Base-by-base conservation (phyloP, 2,888 invertebrate genomes). In the Andrena marginata region DNA sequence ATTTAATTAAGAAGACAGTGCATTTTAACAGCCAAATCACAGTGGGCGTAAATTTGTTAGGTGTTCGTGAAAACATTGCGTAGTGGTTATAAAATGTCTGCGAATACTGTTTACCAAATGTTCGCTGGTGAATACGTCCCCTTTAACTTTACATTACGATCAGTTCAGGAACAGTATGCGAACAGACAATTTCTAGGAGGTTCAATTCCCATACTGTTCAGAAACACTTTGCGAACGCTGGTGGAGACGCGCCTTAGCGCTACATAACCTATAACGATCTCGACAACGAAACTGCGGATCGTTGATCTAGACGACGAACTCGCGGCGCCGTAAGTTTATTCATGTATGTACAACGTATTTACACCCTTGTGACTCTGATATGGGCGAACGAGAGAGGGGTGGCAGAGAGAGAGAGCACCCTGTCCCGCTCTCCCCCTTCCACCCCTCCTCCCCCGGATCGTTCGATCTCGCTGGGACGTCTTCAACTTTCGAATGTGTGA, bases 311-410 rank as follows among this genome's bases (percentile, higher is more conserved):
- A 16, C 62, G 74, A 63, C 77, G 69, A 75, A 73, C 63, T 70
- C 70, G 65, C 54, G 23, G 23, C 10, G 65, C 64, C 72, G 67
- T 33, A 48, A 56, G 23, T 56, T 56, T 26, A 56, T 42, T 42
- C 42, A 42, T 63, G 51, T 84, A 84, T 84, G 35, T 84, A 84
- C 84, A 84, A 70, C 20, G n/a, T 84, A 84, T 84, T 78, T 84
- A 84, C 84, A 84, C 56, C 13, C 29, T 65, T 60, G 31, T 54
- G 54, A 54, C 23, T 56, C 54, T 83, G 83, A 82, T 84, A 84
- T 84, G 83, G 42, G 83, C 48, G 64, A 48, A 31, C 33, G 42
- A 29, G 70, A 62, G 8, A 48, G 54, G 0, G 42, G 4, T 42
- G 42, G 42, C 4, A 69, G 42, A 26, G 69, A 69, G 42, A 26